A percentile compares a stretch with the other conserved stretches of the same genome.
phyloP scores from a whole-genome alignment of 2,888 invertebrate genomes.

The Amblyjoppa fuscipennis region DNA sequence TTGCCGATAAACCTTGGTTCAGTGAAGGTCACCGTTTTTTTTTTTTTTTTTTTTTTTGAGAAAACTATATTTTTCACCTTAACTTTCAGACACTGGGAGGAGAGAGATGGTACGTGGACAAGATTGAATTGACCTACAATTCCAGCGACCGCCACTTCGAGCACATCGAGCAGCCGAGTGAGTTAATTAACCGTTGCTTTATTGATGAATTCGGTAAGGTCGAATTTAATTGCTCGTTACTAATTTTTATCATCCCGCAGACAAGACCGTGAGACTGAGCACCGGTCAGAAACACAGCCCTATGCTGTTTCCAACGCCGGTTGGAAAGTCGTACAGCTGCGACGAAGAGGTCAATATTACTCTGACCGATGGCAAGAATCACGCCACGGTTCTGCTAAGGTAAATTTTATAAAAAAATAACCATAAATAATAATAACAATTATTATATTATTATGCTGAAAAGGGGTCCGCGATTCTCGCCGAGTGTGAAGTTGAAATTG shows the following conservation, averaged over 20 bases:
- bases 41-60: background rate
- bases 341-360: constrained; percentile 88
- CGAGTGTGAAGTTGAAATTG: too few relatives aligned
- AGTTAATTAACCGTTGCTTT: constrained; percentile 64
- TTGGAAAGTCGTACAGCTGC: constrained; percentile 94
- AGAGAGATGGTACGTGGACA: constrained; percentile 95
- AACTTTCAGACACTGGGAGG: constrained; percentile 92
- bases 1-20: background rate
- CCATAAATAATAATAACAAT: background rate
- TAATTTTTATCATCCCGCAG: constrained; percentile 70
- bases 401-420: constrained; percentile 51
- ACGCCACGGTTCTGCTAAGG: constrained; percentile 80
- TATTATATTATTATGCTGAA: background rate
- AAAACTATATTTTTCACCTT: background rate
- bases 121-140: constrained; percentile 91
- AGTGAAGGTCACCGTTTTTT: background rate
- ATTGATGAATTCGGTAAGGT: background rate
- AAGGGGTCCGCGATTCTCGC: too few relatives aligned
- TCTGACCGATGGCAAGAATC: constrained; percentile 86
- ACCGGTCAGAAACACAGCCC: constrained; percentile 87
- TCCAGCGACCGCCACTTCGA: constrained; percentile 86
- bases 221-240: background rate
- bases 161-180: constrained; percentile 85
- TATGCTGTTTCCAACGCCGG: constrained; percentile 93
- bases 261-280: constrained; percentile 86